Evolutionary conservation across 2,113 vertebrate genomes (phyloP), one percentile per base, ranked within the genome.

Genomic region (Diphyllodes magnificus): DNA sequence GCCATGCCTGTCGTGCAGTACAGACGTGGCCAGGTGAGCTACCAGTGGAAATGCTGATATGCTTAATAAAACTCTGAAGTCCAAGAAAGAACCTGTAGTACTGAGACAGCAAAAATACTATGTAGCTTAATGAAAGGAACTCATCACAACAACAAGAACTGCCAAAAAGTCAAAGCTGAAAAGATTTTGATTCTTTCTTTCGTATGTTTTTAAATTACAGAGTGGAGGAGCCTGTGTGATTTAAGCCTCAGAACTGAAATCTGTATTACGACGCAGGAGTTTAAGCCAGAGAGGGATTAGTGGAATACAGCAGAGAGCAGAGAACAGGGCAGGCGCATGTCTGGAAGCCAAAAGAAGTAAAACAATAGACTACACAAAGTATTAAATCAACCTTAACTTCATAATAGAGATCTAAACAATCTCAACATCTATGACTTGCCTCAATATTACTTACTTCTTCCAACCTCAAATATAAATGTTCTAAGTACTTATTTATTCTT

Each of bases 311-410:
- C 37, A 95, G 40, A 72, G 28, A 80, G 45, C 59, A 86, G 68
- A 92, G n/a, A 70, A 80, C n/a, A 56, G n/a, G 63, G 22, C 33
- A 59, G 16, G 30, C 16, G 9, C 28, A 45, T 6, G 30, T 40
- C 70, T 85, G 16, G 50, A 83, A 90, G 79, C 31, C 3, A 6
- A 75, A 78, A 68, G 47, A 31, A 53, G 40, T 64, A 73, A 61
- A 88, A 81, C 42, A 83, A 91, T 6, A 73, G 89, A 80, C 39
- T 77, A 84, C 15, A 78, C 10, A 91, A 90, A 77, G 31, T 60
- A 65, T 40, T 94, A 90, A 68, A 90, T 75, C 59, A 92, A 82
- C 30, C 12, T 60, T 50, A 82, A 90, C 66, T 68, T 92, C 28
- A 13, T 61, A 73, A 57, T 4, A 73, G 44, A 90, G 14, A 83